Percentiles rank a stretch among this genome's conserved stretches.
Conservation (phyloP, 2,888 invertebrate species). For the Harpalus rufipes region DNA sequence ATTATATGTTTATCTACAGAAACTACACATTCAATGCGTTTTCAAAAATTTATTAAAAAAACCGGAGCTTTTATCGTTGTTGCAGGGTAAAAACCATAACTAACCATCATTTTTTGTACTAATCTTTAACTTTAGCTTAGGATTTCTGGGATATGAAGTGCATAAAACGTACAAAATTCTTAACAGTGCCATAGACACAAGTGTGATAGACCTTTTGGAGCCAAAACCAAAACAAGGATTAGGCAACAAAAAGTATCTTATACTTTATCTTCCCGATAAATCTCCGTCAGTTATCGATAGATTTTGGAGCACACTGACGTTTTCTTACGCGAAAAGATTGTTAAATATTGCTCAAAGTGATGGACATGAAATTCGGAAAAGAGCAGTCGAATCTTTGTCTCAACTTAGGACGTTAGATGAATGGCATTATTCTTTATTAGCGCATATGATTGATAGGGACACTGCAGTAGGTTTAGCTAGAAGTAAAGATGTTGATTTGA, state of each 20-base stretch:
- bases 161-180: constrained; percentile 73
- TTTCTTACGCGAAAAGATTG: constrained; percentile 81
- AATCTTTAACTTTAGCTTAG: constrained; percentile 53
- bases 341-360: constrained; percentile 84
- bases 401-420: constrained; percentile 81
- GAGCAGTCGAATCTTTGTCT: constrained; percentile 83
- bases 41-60: not conserved
- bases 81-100: constrained; percentile 1
- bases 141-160: constrained; percentile 74
- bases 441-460: constrained; percentile 87
- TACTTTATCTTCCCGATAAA: constrained; percentile 37
- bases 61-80: not conserved
- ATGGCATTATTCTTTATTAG: constrained; percentile 81
- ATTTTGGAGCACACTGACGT: constrained; percentile 73
- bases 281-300: constrained; percentile 68
- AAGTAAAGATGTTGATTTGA: constrained; percentile 83
- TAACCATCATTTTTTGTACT: not conserved
- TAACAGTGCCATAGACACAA: constrained; percentile 74
- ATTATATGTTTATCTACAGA: not conserved
- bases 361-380: constrained; percentile 81
- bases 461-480: constrained; percentile 90
- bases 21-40: constrained; percentile 5
- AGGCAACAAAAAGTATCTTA: constrained; percentile 66
- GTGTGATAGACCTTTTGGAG: constrained; percentile 73
- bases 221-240: constrained; percentile 67